These are phyloP conservation scores for Melinaea marsaeus DNA, from an alignment of 2,888 invertebrate genomes.

Conservation along the genomic window DNA sequence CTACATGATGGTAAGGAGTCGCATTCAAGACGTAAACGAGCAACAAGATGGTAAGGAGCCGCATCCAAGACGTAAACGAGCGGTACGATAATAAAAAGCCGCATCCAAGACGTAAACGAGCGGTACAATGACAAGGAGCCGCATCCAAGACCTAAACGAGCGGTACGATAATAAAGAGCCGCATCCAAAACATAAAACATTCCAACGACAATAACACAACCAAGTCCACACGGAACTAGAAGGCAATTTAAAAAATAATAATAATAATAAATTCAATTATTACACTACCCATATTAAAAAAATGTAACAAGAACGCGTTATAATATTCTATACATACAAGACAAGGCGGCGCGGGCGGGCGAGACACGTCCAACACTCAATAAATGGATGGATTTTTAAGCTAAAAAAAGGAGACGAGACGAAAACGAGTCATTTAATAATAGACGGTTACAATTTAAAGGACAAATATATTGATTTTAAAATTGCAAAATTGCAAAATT, in stretches of 20 bases:
- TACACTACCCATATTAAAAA: slow-evolving; percentile 68
- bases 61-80: too few species aligned
- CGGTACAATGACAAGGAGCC: too few species aligned
- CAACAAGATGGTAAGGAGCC: too few species aligned
- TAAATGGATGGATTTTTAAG: slow-evolving; percentile 71
- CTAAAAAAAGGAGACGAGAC: slow-evolving; percentile 38
- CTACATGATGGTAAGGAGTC: too few species aligned
- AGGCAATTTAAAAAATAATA: slow-evolving; percentile 29
- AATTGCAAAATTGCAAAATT: slow-evolving; percentile 11
- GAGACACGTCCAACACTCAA: slow-evolving; percentile 68
- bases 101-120: too few species aligned
- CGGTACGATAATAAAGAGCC: too few species aligned
- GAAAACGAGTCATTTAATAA: too few species aligned
- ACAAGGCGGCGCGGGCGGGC: slow-evolving; percentile 72
- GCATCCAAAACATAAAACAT: slow-evolving; percentile 32
- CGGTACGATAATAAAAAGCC: too few species aligned
- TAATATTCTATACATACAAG: slow-evolving; percentile 65
- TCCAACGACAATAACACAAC: slow-evolving; percentile 46
- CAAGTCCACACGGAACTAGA: slow-evolving; percentile 38
- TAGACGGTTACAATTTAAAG: slow-evolving; percentile 34
- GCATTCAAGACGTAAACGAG: too few species aligned
- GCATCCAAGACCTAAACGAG: too few species aligned
- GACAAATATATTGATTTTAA: slow-evolving; percentile 59
- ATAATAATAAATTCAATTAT: slow-evolving; percentile 53
- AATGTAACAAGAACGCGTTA: slow-evolving; percentile 70